Evolutionary conservation across 2,888 invertebrate genomes (phyloP).

Genomic region (Argynnis bischoffii): DNA sequence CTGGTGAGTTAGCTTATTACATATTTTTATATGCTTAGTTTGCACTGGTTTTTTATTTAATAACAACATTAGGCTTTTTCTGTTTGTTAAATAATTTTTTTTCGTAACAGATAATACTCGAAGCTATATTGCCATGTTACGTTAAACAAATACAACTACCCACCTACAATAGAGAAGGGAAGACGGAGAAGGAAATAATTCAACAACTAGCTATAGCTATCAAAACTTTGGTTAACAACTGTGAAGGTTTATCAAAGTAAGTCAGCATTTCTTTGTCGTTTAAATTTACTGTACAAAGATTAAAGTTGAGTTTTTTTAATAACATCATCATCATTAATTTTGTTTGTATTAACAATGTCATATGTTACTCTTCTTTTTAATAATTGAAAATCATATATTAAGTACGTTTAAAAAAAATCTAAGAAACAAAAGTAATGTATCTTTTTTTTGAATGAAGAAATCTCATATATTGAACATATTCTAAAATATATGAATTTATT

Average conservation of each 20-base stretch:
- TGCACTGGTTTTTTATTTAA: too few relatives aligned
- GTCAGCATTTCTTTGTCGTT: slow-evolving; percentile 40
- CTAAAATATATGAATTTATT: too few relatives aligned
- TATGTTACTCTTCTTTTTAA: neutral
- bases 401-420: too few relatives aligned
- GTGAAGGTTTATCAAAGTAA: slow-evolving; percentile 97
- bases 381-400: too few relatives aligned
- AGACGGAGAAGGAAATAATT: slow-evolving; percentile 96
- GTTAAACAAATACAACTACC: slow-evolving; percentile 96
- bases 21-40: too few relatives aligned
- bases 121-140: slow-evolving; percentile 98
- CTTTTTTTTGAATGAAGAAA: too few relatives aligned
- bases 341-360: neutral
- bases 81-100: slow-evolving; percentile 2
- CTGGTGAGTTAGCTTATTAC: slow-evolving; percentile 80
- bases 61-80: slow-evolving; percentile 32
- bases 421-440: too few relatives aligned
- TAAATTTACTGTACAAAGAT: too few relatives aligned
- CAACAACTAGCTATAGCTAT: slow-evolving; percentile 96
- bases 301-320: neutral
- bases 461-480: too few relatives aligned
- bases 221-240: slow-evolving; percentile 97
- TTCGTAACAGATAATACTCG: slow-evolving; percentile 90
- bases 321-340: neutral
- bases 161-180: slow-evolving; percentile 93